These are phyloP conservation scores for Actias luna DNA, from an alignment of 2,888 invertebrate species.

Conservation along the genomic window DNA sequence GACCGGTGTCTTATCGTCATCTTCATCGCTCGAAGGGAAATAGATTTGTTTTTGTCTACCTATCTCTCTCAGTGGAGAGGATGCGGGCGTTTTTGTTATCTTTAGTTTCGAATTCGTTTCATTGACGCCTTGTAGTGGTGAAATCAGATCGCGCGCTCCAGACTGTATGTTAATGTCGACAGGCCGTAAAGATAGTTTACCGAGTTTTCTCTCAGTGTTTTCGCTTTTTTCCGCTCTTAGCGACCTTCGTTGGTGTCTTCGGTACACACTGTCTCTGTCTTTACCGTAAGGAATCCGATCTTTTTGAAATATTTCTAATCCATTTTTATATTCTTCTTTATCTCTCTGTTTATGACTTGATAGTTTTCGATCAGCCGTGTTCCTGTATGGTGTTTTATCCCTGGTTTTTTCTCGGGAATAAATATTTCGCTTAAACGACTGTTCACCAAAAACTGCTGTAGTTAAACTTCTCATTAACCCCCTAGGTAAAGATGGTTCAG, in stretches of 20 bases:
- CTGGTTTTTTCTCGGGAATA: conserved; percentile 83
- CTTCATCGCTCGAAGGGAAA: conserved; percentile 75
- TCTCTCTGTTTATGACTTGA: conserved; percentile 62
- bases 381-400: conserved; percentile 85
- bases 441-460: conserved; percentile 86
- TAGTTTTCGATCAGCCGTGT: conserved; percentile 69
- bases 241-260: conserved; percentile 79
- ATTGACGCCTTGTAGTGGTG: conserved; percentile 69
- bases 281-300: conserved; percentile 63
- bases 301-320: conserved; percentile 54
- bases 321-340: conserved; percentile 65
- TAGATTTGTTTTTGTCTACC: conserved; percentile 74
- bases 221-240: conserved; percentile 85
- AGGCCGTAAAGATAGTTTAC: conserved; percentile 77
- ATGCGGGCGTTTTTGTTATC: conserved; percentile 58
- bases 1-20: conserved; percentile 78
- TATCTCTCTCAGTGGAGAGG: conserved; percentile 63
- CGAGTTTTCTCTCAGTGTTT: conserved; percentile 72
- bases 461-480: conserved; percentile 87
- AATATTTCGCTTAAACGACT: conserved; percentile 71
- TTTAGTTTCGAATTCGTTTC: conserved; percentile 52
- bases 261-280: conserved; percentile 76
- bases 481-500: conserved; percentile 72
- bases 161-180: conserved; percentile 76
- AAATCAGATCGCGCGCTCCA: conserved; percentile 77